Conservation (phyloP, 2,888 invertebrate genomes). For the Proisotoma minuta region DNA sequence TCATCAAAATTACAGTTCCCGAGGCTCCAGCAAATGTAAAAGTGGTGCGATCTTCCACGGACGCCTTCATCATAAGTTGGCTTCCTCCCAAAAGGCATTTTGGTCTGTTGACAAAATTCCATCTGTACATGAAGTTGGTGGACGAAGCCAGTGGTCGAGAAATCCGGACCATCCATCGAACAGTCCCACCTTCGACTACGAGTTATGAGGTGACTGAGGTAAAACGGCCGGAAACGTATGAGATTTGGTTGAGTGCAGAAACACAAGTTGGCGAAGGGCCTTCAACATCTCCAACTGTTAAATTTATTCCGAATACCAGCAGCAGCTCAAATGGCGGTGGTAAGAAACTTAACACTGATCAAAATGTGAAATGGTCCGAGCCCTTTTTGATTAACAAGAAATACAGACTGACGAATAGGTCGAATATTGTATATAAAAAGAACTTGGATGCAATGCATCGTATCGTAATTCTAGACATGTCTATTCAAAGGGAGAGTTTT, state of each 20-base stretch:
- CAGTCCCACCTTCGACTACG: slow-evolving; percentile 29
- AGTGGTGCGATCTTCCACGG: slow-evolving; percentile 68
- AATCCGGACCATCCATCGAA: slow-evolving; percentile 35
- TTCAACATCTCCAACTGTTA: no score
- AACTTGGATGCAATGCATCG: no score
- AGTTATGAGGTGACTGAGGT: slow-evolving; percentile 44
- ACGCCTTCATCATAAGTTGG: slow-evolving; percentile 73
- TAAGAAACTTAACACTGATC: no score
- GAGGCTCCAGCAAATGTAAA: slow-evolving; percentile 74
- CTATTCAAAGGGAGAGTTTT: no score
- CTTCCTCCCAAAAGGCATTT: slow-evolving; percentile 68
- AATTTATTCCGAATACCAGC: no score
- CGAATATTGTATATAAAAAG: no score
- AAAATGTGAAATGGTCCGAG: no score
- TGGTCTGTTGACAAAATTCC: slow-evolving; percentile 71
- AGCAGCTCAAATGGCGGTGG: no score
- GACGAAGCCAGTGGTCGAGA: slow-evolving; percentile 34
- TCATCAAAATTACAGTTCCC: slow-evolving; percentile 59
- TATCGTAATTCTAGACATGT: no score
- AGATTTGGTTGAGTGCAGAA: slow-evolving; percentile 44
- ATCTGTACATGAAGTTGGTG: slow-evolving; percentile 58
- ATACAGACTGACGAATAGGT: no score
- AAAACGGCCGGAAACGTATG: slow-evolving; percentile 41
- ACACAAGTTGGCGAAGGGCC: slow-evolving; percentile 40
- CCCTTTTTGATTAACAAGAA: no score